Evolutionary conservation across 2,113 vertebrate species (phyloP).

Genomic region (Cromileptes altivelis): DNA sequence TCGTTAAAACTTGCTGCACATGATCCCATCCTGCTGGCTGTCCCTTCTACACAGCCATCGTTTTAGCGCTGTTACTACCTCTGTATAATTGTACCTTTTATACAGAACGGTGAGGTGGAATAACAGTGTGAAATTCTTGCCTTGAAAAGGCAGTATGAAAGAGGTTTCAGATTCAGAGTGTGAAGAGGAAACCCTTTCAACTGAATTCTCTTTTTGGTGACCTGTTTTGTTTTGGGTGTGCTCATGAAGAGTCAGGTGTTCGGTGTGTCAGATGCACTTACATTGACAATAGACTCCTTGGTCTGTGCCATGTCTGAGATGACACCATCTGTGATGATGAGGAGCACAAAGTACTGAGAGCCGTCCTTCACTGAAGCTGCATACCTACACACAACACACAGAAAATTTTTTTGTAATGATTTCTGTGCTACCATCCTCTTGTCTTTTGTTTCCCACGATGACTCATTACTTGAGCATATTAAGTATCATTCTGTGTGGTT

Average conservation of each 20-base stretch:
- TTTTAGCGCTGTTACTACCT: too few relatives aligned
- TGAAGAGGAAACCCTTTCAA: not conserved
- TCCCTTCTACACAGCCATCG: too few relatives aligned
- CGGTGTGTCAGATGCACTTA: constrained; percentile 81
- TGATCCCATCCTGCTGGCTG: too few relatives aligned
- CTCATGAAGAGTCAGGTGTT: not conserved
- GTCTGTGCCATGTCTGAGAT: constrained; percentile 98
- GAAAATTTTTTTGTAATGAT: not conserved
- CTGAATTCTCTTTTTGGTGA: not conserved
- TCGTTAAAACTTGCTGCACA: too few relatives aligned
- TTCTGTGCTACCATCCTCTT: not conserved
- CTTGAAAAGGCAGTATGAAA: too few relatives aligned
- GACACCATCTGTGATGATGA: constrained; percentile 96
- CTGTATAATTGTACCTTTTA: too few relatives aligned
- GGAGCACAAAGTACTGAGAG: constrained; percentile 97
- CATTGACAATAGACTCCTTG: constrained; percentile 96
- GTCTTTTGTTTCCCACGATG: not conserved
- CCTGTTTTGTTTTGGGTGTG: not conserved
- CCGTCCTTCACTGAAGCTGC: constrained; percentile 94
- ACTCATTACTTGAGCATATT: not conserved
- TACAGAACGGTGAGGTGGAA: too few relatives aligned
- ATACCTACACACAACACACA: constrained; percentile 83
- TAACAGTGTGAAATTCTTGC: too few relatives aligned
- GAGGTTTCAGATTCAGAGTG: not conserved
- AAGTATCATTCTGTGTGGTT: not conserved